Percentiles rank a stretch among this genome's conserved stretches.
These are phyloP conservation scores for Vollenhovia emeryi DNA, from an alignment of 1,140 invertebrate genomes.

Conservation along the genomic window DNA sequence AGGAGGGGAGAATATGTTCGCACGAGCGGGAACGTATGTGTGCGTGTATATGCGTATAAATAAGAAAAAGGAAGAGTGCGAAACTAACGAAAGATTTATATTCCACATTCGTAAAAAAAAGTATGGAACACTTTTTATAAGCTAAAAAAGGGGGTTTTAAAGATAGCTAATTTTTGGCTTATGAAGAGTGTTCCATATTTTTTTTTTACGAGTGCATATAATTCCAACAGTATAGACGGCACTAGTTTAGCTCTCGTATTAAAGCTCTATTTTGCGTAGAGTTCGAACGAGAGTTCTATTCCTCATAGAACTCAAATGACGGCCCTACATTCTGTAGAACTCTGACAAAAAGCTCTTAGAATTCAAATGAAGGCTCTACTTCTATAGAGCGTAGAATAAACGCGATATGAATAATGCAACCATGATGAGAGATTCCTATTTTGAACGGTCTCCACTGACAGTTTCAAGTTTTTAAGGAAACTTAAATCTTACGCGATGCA, in stretches of 20 bases:
- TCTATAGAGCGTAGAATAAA: conserved; percentile 28
- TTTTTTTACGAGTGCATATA: no score
- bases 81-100: conserved; percentile 39
- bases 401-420: not conserved
- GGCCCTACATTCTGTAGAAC: not conserved
- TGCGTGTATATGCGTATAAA: not conserved
- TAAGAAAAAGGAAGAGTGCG: not conserved
- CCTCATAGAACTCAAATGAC: not conserved
- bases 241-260: conserved; percentile 37
- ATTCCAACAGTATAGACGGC: not conserved
- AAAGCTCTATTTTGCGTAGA: conserved; percentile 8
- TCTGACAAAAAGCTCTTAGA: not conserved
- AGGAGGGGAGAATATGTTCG: not conserved
- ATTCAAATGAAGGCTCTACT: conserved; percentile 3
- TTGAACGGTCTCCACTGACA: not conserved
- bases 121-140: no score
- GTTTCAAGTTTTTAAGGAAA: not conserved
- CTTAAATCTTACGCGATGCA: not conserved
- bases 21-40: not conserved
- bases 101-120: no score
- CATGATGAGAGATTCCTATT: not conserved
- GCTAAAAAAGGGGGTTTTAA: no score
- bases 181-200: no score
- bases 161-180: no score
- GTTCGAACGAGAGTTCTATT: not conserved